phyloP scores from a whole-genome alignment of 1,140 invertebrate species.

The Anagrus nilaparvatae region DNA sequence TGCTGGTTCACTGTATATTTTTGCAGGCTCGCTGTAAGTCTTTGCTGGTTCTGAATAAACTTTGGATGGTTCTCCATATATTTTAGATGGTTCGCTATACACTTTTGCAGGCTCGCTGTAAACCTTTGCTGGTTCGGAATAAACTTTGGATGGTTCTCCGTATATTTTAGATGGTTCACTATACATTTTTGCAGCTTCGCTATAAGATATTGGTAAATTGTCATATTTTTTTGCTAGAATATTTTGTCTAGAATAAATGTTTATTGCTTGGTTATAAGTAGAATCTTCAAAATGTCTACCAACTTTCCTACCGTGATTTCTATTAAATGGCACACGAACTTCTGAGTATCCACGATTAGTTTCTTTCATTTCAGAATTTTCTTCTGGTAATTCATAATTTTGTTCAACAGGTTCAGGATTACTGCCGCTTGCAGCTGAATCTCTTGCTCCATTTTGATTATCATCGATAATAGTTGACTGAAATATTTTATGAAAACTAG shows the following conservation, averaged over 20 bases:
- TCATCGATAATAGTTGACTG: slow-evolving; percentile 1
- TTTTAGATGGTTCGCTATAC: slow-evolving; percentile 52
- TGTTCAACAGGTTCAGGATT: slow-evolving; percentile 28
- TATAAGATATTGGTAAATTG: slow-evolving; percentile 39
- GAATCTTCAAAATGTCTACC: slow-evolving; percentile 35
- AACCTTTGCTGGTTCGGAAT: slow-evolving; percentile 49
- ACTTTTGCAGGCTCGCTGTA: slow-evolving; percentile 56
- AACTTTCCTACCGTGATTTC: slow-evolving; percentile 31
- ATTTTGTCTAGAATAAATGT: slow-evolving; percentile 34
- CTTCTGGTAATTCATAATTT: slow-evolving; percentile 28
- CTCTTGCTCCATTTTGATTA: slow-evolving; percentile 14
- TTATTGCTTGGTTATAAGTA: slow-evolving; percentile 43
- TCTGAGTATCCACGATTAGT: slow-evolving; percentile 24
- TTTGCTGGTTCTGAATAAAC: slow-evolving; percentile 50
- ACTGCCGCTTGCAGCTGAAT: slow-evolving; percentile 26
- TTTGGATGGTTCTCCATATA: slow-evolving; percentile 53
- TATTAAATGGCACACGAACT: slow-evolving; percentile 19
- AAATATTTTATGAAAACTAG: slow-evolving; percentile 12
- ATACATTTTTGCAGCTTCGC: slow-evolving; percentile 42
- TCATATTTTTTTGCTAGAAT: slow-evolving; percentile 29
- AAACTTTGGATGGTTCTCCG: slow-evolving; percentile 48
- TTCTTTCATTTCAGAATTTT: slow-evolving; percentile 25
- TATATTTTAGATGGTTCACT: slow-evolving; percentile 43
- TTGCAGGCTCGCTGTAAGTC: slow-evolving; percentile 44
- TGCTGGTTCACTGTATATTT: slow-evolving; percentile 50